These are phyloP conservation scores for Nestor notabilis DNA, from an alignment of 2,113 vertebrate genomes.

Conservation along the genomic window DNA sequence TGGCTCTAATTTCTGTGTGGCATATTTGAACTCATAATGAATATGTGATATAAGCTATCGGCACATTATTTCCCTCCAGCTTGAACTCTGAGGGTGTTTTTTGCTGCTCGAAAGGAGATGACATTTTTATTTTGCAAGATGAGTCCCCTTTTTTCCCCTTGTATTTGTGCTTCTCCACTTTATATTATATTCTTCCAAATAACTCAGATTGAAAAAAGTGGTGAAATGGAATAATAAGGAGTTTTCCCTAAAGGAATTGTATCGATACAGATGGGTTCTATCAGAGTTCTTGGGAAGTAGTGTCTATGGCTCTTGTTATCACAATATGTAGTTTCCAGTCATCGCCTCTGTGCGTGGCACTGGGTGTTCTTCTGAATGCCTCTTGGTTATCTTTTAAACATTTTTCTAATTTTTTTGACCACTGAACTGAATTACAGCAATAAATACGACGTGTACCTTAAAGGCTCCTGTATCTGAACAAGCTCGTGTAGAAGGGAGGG, in stretches of 20 bases:
- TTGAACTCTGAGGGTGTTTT: not conserved
- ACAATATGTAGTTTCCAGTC: not conserved
- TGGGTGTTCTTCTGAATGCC: not conserved
- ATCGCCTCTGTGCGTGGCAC: no score
- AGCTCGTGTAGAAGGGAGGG: not conserved
- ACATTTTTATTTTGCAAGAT: not conserved
- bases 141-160: no score
- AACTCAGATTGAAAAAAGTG: not conserved
- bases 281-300: not conserved
- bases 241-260: not conserved
- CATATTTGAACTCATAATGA: rapidly evolving
- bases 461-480: not conserved
- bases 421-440: not conserved
- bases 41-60: not conserved
- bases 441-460: not conserved
- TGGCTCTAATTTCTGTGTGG: not conserved
- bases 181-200: not conserved
- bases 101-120: not conserved
- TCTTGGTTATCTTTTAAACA: not conserved
- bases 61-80: not conserved
- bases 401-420: not conserved
- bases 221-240: not conserved
- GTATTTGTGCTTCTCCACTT: not conserved
- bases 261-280: not conserved
- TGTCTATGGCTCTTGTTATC: not conserved